Evolutionary conservation across 35 echinoderm and acorn worm species (phyloP), one percentile per base, ranked within the genome.

Genomic region (Chiridota heheva): DNA sequence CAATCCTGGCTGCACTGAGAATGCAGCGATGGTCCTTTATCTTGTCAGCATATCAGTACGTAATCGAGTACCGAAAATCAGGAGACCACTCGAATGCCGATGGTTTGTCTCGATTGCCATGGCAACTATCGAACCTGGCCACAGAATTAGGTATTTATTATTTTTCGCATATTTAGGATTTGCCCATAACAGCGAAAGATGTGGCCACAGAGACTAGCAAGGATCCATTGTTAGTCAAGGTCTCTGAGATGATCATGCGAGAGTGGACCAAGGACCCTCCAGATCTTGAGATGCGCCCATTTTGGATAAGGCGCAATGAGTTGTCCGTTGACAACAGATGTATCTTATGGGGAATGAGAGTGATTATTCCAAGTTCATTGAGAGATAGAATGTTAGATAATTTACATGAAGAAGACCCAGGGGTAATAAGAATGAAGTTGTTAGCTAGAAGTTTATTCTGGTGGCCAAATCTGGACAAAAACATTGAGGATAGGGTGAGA

Each of bases 291-390:
- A 10, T 72, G 25, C 58, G 72, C 47, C 71, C 48, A 6, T 86
- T 37, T 40, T 73, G 20, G 6, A 28, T 16, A 10, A 25, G 72
- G 10, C 16, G 75, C 46, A 18, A 67, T n/a, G 85, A 88, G 63
- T 49, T 88, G 44, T 82, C 76, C 58, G 45, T 81, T 26, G 72
- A 88, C 42, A 16, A 81, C 6, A 64, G 49, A 20, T 88, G 77
- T 88, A 16, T 88, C 15, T 15, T 88, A 32, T 86, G 73, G 84
- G 84, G 84, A 63, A 29, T 61, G 17, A 60, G 84, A 62, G 72
- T 79, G 26, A 29, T 87, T 10, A 67, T 78, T 27, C 84, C 84
- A 3, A 1, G 10, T 4, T 25, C 26, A 47, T 45, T 53, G 8
- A 53, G 45, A 22, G 18, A 64, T 17, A 5, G 46, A 27, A 46